phyloP scores from a whole-genome alignment of 2,113 vertebrate species.

The Condylura cristata region DNA sequence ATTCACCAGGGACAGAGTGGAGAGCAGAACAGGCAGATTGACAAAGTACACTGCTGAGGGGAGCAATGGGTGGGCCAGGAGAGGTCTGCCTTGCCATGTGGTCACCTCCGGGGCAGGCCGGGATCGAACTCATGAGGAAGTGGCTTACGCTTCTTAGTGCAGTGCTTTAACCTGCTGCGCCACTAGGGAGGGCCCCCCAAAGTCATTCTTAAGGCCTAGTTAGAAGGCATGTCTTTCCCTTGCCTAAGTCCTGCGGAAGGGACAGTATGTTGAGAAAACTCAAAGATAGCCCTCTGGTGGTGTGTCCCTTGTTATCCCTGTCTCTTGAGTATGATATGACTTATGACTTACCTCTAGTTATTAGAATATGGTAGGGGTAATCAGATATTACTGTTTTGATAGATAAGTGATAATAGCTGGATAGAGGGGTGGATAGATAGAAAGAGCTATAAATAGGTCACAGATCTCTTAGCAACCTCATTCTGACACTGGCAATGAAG shows the following conservation, averaged over 20 bases:
- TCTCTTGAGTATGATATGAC: neutral
- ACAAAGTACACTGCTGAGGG: too few relatives aligned
- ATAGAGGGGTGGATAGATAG: neutral
- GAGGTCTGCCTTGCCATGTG: too few relatives aligned
- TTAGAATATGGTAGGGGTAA: neutral
- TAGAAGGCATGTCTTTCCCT: neutral
- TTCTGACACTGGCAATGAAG: neutral
- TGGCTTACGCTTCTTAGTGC: too few relatives aligned
- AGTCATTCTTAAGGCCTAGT: neutral
- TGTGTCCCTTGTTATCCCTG: too few relatives aligned
- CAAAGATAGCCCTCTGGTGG: neutral
- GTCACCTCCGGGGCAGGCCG: too few relatives aligned
- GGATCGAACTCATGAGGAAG: too few relatives aligned
- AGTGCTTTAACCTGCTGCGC: too few relatives aligned
- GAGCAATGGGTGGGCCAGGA: too few relatives aligned
- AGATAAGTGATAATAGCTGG: neutral
- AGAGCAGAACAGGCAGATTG: too few relatives aligned
- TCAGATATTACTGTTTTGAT: neutral
- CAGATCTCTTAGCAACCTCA: neutral
- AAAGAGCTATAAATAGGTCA: neutral
- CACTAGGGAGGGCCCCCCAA: too few relatives aligned
- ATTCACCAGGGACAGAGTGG: too few relatives aligned
- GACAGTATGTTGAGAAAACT: neutral
- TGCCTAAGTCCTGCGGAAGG: neutral
- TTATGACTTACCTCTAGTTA: conserved; percentile 3